Evolutionary conservation across 2,113 vertebrate species (phyloP).

Genomic region (Trochalopteron elliotii): DNA sequence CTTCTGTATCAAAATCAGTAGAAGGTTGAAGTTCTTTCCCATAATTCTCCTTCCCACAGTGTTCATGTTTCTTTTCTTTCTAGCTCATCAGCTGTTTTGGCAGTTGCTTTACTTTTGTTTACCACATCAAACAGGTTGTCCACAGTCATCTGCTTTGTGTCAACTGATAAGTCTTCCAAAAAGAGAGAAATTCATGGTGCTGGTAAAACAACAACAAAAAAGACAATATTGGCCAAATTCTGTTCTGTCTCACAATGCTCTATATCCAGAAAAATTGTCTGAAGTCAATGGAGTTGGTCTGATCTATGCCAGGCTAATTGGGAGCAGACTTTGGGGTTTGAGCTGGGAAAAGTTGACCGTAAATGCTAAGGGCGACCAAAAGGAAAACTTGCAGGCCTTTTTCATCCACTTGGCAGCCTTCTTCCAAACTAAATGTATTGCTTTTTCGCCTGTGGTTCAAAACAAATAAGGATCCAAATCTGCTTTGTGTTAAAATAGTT

Average conservation of each 20-base stretch:
- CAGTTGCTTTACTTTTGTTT: constrained; percentile 53
- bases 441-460: constrained; percentile 1
- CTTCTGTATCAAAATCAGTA: neutral
- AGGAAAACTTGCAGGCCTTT: constrained; percentile 42
- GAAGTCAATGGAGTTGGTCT: constrained; percentile 30
- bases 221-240: constrained; percentile 17
- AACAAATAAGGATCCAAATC: constrained; percentile 27
- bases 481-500: constrained; percentile 51
- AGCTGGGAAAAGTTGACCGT: constrained; percentile 31
- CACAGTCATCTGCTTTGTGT: constrained; percentile 59
- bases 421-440: constrained; percentile 1
- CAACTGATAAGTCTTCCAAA: constrained; percentile 36
- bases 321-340: constrained; percentile 33
- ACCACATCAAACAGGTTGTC: constrained; percentile 67
- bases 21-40: constrained; percentile 29
- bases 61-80: constrained; percentile 46
- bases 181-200: constrained; percentile 9
- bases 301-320: constrained; percentile 30
- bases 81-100: constrained; percentile 29
- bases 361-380: constrained; percentile 46
- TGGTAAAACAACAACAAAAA: constrained; percentile 9
- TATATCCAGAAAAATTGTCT: constrained; percentile 16
- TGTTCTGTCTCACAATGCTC: constrained; percentile 23
- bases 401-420: constrained; percentile 39
- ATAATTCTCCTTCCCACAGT: constrained; percentile 24